Evolutionary conservation across 2,888 invertebrate species (phyloP).

Genomic region (Drosophila sordidapex): DNA sequence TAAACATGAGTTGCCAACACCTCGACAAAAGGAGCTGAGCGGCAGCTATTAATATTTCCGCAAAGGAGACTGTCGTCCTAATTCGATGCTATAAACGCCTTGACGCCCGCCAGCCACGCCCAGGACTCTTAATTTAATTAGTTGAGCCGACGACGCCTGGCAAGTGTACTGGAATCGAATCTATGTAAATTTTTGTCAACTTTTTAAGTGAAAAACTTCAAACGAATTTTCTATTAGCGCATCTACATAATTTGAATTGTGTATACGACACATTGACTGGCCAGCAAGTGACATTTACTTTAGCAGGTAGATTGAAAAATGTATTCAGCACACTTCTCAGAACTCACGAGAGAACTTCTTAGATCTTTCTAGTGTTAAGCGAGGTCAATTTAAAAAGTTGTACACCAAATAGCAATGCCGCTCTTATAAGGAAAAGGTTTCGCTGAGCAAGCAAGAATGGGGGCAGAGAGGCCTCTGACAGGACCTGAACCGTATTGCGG

Average conservation of each 20-base stretch:
- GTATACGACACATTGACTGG: slow-evolving; percentile 29
- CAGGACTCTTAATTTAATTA: slow-evolving; percentile 74
- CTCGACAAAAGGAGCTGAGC: slow-evolving; percentile 29
- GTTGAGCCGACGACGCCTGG: slow-evolving; percentile 42
- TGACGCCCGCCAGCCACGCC: slow-evolving; percentile 66
- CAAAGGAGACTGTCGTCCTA: slow-evolving; percentile 35
- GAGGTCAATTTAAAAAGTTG: background rate
- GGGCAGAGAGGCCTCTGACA: too few relatives aligned
- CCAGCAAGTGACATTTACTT: slow-evolving; percentile 15
- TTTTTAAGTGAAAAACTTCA: slow-evolving; percentile 71
- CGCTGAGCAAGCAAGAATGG: too few relatives aligned
- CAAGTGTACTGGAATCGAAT: slow-evolving; percentile 46
- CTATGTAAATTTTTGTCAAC: slow-evolving; percentile 72
- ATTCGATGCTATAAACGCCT: slow-evolving; percentile 75
- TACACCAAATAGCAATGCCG: background rate
- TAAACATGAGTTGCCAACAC: slow-evolving; percentile 78
- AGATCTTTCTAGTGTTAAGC: background rate
- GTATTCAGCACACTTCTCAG: background rate
- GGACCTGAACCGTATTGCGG: too few relatives aligned
- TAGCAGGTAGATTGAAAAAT: slow-evolving; percentile 13
- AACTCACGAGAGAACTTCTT: background rate
- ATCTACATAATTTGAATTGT: slow-evolving; percentile 61
- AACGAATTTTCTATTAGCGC: slow-evolving; percentile 60
- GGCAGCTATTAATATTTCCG: slow-evolving; percentile 50
- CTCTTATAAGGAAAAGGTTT: background rate